Evolutionary conservation across 2,888 invertebrate species (phyloP).

Genomic region (Dolichomitus sp.): DNA sequence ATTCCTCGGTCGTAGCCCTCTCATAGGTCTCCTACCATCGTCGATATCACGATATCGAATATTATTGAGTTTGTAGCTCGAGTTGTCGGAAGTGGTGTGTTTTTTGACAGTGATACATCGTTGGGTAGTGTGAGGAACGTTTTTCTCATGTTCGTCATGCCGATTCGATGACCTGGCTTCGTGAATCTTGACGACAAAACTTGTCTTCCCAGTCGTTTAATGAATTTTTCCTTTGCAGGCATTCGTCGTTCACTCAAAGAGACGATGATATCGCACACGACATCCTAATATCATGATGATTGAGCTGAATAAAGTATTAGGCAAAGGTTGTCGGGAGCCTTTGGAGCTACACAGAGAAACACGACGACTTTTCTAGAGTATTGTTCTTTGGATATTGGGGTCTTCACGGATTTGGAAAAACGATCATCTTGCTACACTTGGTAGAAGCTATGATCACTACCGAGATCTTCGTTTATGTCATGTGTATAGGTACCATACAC

Average conservation of each 20-base stretch:
- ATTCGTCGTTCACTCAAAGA: background rate
- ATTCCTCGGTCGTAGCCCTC: slow-evolving; percentile 49
- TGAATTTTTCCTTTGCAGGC: background rate
- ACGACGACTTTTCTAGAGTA: background rate
- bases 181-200: background rate
- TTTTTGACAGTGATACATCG: slow-evolving; percentile 5
- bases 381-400: background rate
- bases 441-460: background rate
- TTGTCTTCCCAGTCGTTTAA: background rate
- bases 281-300: too few relatives aligned
- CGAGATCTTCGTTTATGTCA: background rate
- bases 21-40: slow-evolving; percentile 14
- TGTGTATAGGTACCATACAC: background rate
- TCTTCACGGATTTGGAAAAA: background rate
- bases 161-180: background rate
- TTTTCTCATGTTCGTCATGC: background rate
- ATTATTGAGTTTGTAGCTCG: background rate
- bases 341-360: slow-evolving; percentile 9
- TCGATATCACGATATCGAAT: slow-evolving; percentile 44
- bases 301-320: background rate
- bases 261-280: background rate
- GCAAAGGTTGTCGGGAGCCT: background rate
- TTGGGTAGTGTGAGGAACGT: background rate
- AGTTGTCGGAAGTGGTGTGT: background rate
- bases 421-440: background rate